A percentile compares a stretch with the other conserved stretches of the same genome.
These are phyloP conservation scores for Dicerorhinus sumatrensis DNA, from an alignment of 2,113 vertebrate genomes.

Conservation along the genomic window DNA sequence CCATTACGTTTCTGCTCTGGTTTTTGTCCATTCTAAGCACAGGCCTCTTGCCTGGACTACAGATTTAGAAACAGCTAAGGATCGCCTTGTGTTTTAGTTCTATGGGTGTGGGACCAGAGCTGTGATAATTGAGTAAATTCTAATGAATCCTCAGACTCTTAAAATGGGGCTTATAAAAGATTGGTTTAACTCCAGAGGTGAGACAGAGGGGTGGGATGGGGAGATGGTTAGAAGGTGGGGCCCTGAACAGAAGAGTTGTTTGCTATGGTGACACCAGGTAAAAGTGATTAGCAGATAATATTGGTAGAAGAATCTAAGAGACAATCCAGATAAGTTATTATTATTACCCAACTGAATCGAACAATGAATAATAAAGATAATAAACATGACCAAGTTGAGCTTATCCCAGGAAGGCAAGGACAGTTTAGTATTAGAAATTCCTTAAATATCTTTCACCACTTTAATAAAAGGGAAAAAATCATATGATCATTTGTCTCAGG, in stretches of 20 bases:
- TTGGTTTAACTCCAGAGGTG: not conserved
- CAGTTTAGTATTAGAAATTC: not conserved
- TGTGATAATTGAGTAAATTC: not conserved
- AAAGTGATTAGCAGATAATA: not conserved
- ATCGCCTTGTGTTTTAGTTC: not conserved
- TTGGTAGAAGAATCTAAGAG: not conserved
- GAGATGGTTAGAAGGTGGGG: not conserved
- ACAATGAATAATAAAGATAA: not conserved
- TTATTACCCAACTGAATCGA: not conserved
- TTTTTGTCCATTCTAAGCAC: not conserved
- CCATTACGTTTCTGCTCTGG: not conserved
- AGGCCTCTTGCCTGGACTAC: not conserved
- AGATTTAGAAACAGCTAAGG: not conserved
- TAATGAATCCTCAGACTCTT: not conserved
- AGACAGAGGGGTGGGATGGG: no score
- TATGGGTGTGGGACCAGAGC: not conserved
- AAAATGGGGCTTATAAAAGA: not conserved
- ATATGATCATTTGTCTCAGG: not conserved
- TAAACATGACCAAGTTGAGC: not conserved
- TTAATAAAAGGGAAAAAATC: not conserved
- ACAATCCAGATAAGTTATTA: not conserved
- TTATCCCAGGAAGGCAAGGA: not conserved
- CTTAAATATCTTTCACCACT: not conserved
- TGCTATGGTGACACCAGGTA: not conserved
- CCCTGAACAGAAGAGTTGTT: not conserved